Base-by-base conservation (phyloP, 2,113 vertebrate genomes). In the Hippopotamus amphibius region DNA sequence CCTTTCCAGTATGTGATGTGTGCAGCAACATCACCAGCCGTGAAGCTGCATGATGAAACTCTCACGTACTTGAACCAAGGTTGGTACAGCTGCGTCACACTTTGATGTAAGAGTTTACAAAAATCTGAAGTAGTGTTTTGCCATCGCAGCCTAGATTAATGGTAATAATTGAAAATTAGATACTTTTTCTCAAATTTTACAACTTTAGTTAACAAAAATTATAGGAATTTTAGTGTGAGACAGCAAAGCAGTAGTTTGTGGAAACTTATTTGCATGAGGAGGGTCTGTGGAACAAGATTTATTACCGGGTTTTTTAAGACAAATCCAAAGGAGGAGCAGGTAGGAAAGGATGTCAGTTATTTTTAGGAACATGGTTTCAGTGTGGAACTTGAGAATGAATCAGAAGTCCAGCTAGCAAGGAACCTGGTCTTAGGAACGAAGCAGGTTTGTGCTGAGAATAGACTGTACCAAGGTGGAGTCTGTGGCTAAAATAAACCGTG, bases 41-140 rank as follows among this genome's bases (percentile, higher is more conserved):
- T 99, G 11, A 99, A 99, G 89, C 93, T 99, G 41, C 98, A 99
- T 0, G 99, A 99, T 55, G 99, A 99, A 97, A 99, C 99, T 2
- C 99, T 99, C 77, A 99, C 99, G 1, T 99, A 99, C 97, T 98
- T 99, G 98, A 99, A 99, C 98, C 99, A 99, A 99, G 99, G 99
- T 99, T 74, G 85, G 98, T 97, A 43, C 41, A 28, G n/a, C 22
- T 15, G 7, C 1, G 1, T 61, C 11, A 3, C 28, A 6, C 24
- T 50, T 22, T 83, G 17, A 16, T 1, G 1, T 0, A 53, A 83
- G 80, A 41, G 26, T 50, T 50, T 46, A 30, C 12, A 61, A 61
- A 80, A 46, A 43, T n/a, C 16, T 21, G 22, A 5, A 66, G 6
- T 4, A 59, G 57, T 33, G 2, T 71, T 87, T 88, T 33, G 61